Evolutionary conservation across 2,888 invertebrate genomes (phyloP).

Genomic region (Sarcophaga carnaria): DNA sequence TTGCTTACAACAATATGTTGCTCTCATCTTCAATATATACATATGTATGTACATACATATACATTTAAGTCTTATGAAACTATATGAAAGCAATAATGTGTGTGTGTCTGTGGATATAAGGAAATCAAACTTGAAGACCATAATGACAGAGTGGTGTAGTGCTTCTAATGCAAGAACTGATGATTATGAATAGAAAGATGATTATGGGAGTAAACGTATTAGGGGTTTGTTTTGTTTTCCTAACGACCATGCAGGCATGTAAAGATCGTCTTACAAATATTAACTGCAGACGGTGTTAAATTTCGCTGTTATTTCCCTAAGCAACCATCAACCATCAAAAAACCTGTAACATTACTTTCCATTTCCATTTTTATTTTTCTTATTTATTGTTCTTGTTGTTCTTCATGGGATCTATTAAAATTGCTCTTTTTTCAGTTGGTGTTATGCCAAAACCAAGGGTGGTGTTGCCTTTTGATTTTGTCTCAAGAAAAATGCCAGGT

Average conservation of each 20-base stretch:
- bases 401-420: conserved; percentile 13
- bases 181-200: conserved; percentile 63
- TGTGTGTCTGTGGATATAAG: conserved; percentile 12
- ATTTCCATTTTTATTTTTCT: background rate
- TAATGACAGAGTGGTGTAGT: conserved; percentile 40
- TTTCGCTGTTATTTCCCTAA: conserved; percentile 69
- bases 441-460: conserved; percentile 18
- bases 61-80: conserved; percentile 26
- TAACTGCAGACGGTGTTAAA: conserved; percentile 61
- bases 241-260: conserved; percentile 18
- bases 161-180: conserved; percentile 43
- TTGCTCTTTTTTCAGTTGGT: conserved; percentile 28
- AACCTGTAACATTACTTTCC: conserved; percentile 46
- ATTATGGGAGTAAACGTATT: conserved; percentile 47
- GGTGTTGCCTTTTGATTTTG: conserved; percentile 26
- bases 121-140: conserved; percentile 51
- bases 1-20: conserved; percentile 65
- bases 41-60: background rate
- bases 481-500: background rate
- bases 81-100: conserved; percentile 14
- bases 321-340: conserved; percentile 69
- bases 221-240: conserved; percentile 35
- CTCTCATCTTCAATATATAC: background rate
- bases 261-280: conserved; percentile 34
- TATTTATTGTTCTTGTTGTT: conserved; percentile 7